Evolutionary conservation across 2,888 invertebrate species (phyloP), one percentile per base, ranked within the genome.

Genomic region (Drosophila sordidapex): DNA sequence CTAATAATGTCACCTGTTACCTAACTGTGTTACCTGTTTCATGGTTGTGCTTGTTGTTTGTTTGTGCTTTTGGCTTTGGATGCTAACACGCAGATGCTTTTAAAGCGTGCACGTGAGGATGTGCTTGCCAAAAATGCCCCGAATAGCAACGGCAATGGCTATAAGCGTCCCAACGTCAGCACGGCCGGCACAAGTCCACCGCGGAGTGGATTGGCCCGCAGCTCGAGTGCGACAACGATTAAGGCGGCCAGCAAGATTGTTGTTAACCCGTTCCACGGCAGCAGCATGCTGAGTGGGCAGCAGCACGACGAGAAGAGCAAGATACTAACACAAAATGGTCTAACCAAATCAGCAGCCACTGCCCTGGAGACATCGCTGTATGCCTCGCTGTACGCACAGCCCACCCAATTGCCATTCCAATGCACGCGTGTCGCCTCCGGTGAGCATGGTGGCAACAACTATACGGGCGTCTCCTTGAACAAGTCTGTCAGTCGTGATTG

Each of bases 251-350:
- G 79, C 70, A 93, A 93, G 82, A 91, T 92, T 59, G 92, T 93
- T 70, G 93, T 93, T 40, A 93, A 92, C 76, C 89, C 92, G 70
- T 93, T 93, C 81, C 93, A 93, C 78, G 92, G 91, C 70, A 93
- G 91, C 85, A 92, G 87, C 74, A 76, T 93, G 83, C 83, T 93
- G 58, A 92, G 71, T 74, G 81, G 90, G 21, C 91, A 92, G 60
- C 87, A 90, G 60, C 87, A 87, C 43, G 87, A 89, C 36, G 91
- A 92, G 60, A 92, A 92, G 73, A 82, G 81, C 59, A 82, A 90
- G 60, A 84, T 92, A 61, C 83, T 91, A 76, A 90, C 90, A 13
- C 91, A 91, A 74, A 91, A 92, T 67, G 92, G 91, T 58, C 70
- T 91, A 65, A 91, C 85, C 46, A 91, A 91, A 81, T 89, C 91